Evolutionary conservation across 2,797 vertebrate species (phyloP).

Genomic region (Fringilla coelebs): DNA sequence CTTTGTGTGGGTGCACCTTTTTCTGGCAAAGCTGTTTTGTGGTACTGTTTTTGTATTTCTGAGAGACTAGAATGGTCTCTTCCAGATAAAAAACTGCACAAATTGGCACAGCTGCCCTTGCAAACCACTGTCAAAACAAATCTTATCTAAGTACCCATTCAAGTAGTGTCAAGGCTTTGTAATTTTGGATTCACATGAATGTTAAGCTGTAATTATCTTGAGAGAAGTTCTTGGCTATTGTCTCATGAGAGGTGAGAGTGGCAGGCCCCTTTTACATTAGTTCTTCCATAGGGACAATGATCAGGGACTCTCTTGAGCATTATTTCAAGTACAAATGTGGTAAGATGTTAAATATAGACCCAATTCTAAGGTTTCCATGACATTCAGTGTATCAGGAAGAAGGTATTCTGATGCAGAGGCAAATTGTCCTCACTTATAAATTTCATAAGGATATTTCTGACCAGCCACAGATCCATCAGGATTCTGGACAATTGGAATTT

Average conservation of each 20-base stretch:
- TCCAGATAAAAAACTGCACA: background rate
- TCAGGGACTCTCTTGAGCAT: background rate
- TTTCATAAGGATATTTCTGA: background rate
- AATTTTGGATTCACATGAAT: background rate
- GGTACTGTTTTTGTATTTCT: background rate
- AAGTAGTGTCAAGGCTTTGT: background rate
- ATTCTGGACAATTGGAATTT: background rate
- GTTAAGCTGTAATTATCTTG: background rate
- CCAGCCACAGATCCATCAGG: background rate
- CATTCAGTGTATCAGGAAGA: accelerated
- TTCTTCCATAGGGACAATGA: background rate
- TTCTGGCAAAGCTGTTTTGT: background rate
- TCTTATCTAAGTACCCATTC: background rate
- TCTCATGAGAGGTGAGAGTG: background rate
- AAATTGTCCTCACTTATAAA: background rate
- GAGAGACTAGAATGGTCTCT: background rate
- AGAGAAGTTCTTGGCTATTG: background rate
- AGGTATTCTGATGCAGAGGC: background rate
- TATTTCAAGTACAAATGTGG: background rate
- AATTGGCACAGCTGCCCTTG: background rate
- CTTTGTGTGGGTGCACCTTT: background rate
- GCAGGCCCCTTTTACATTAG: background rate
- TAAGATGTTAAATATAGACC: background rate
- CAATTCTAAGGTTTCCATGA: background rate
- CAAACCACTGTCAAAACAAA: background rate